Percentiles rank a stretch among this genome's conserved stretches.
These are phyloP conservation scores for Myotis planiceps DNA, from an alignment of 2,797 vertebrate species.

Conservation along the genomic window DNA sequence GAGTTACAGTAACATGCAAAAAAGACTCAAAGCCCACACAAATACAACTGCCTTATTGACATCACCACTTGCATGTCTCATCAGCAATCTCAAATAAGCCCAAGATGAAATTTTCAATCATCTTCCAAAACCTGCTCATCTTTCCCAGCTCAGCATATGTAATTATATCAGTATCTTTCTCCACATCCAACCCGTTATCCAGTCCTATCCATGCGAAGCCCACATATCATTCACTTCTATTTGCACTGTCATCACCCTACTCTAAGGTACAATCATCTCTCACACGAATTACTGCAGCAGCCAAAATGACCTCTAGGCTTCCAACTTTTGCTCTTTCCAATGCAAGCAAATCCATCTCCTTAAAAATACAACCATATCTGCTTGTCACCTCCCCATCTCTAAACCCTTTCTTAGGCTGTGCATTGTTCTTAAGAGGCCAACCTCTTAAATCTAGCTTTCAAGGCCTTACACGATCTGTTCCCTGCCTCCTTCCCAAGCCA, in stretches of 20 bases:
- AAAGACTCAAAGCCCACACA: conserved; percentile 6
- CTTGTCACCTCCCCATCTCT: neutral
- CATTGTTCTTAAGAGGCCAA: neutral
- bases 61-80: neutral
- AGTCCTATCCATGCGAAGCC: neutral
- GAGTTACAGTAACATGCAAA: neutral
- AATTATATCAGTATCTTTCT: neutral
- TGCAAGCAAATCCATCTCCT: neutral
- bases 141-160: neutral
- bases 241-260: neutral
- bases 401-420: neutral
- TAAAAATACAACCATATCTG: neutral
- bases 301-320: neutral
- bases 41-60: neutral
- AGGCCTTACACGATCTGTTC: neutral
- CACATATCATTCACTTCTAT: neutral
- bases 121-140: neutral
- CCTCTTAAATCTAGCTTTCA: neutral
- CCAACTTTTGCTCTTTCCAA: neutral
- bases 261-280: neutral
- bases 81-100: neutral
- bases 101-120: neutral
- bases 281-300: neutral
- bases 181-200: neutral
- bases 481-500: neutral